These are phyloP conservation scores for Xanthia togata DNA, from an alignment of 2,888 invertebrate genomes.

Conservation along the genomic window DNA sequence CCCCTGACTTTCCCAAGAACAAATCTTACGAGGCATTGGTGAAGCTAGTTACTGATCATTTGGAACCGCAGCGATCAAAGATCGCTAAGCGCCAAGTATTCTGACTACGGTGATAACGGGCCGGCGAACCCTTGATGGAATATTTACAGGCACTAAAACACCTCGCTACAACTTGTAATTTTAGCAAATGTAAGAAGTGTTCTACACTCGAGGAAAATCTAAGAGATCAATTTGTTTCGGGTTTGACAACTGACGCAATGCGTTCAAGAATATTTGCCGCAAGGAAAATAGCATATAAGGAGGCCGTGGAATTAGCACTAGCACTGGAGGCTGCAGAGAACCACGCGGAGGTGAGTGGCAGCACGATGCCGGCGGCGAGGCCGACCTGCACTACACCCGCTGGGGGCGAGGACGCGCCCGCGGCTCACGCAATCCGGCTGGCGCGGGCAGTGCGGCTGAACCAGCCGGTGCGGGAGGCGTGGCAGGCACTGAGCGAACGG, in stretches of 20 bases:
- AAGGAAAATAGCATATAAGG: neutral
- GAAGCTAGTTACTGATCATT: slow-evolving; percentile 23
- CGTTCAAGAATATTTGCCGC: neutral
- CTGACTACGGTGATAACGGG: neutral
- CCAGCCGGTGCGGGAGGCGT: no score
- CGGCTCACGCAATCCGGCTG: neutral
- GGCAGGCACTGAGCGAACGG: neutral
- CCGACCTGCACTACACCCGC: neutral
- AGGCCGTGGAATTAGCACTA: neutral
- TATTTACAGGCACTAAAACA: slow-evolving; percentile 1
- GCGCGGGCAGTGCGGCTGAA: neutral
- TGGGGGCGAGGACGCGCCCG: neutral
- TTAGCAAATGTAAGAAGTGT: neutral
- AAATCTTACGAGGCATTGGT: slow-evolving; percentile 19
- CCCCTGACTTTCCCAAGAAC: slow-evolving; percentile 11
- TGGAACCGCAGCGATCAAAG: slow-evolving; percentile 26
- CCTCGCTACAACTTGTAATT: neutral
- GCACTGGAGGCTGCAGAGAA: slow-evolving; percentile 3
- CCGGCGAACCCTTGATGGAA: neutral
- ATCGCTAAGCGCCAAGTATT: slow-evolving; percentile 19
- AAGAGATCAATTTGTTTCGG: no score
- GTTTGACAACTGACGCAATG: no score
- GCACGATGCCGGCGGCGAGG: neutral
- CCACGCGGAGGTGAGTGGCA: slow-evolving; percentile 3
- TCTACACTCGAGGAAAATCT: neutral